Conservation (phyloP, 92 coral and sea anemone genomes). For the Muricea muricata region DNA sequence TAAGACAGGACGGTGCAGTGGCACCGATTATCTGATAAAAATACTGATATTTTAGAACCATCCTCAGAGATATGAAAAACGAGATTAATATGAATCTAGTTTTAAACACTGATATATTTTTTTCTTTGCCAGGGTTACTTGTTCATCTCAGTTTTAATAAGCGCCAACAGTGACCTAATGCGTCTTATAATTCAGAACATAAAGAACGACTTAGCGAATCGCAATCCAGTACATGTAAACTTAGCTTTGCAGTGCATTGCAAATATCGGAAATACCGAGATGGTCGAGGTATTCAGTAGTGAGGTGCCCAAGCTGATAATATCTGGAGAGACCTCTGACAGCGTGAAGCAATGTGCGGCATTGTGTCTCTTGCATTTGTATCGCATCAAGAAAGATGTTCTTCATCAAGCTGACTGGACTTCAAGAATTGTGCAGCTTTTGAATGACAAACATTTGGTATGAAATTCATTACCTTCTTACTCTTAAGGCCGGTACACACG, state of each 20-base stretch:
- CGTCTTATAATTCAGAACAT: constrained; percentile 93
- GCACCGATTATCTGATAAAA: too few species aligned
- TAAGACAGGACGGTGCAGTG: too few species aligned
- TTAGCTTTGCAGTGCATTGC: constrained; percentile 96
- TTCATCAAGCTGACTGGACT: constrained; percentile 99
- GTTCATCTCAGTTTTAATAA: constrained; percentile 92
- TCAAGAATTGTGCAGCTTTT: constrained; percentile 95
- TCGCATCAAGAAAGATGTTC: constrained; percentile 74
- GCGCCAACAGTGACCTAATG: constrained; percentile 97
- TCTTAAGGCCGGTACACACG: too few species aligned
- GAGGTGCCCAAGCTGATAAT: constrained; percentile 98
- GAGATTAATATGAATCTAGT: too few species aligned
- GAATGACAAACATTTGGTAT: constrained; percentile 95
- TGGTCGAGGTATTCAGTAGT: constrained; percentile 92
- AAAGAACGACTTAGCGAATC: constrained; percentile 95
- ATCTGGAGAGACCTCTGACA: constrained; percentile 95
- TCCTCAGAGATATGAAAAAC: too few species aligned
- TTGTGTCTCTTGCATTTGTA: constrained; percentile 92
- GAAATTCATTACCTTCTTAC: not conserved
- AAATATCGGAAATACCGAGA: constrained; percentile 93
- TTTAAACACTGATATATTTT: not conserved
- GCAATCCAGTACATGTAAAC: constrained; percentile 93
- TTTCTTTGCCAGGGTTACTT: constrained; percentile 75
- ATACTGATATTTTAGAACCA: too few species aligned
- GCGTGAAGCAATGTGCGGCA: constrained; percentile 95